Evolutionary conservation across 2,888 invertebrate genomes (phyloP), one percentile per base, ranked within the genome.

Genomic region (Norana najaformis): DNA sequence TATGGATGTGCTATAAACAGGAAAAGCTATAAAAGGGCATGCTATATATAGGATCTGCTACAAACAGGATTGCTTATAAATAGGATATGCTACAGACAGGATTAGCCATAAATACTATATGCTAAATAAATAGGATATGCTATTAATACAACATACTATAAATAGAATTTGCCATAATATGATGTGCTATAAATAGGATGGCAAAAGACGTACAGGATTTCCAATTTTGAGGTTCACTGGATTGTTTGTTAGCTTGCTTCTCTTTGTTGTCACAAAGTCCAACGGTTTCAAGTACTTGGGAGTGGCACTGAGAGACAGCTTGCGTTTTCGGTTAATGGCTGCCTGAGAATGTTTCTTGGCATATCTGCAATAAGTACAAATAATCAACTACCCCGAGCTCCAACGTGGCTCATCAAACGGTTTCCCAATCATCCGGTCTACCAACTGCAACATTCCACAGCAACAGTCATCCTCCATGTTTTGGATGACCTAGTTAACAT

Each of bases 311-410:
- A 97, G 97, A 94, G 97, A 97, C 94, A 97, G 96, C 96, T 97
- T 97, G 94, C 97, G 96, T 95, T 98, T 97, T 83, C 97, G 96
- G 95, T 97, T 98, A 37, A 97, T 96, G 83, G 97, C 96, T 91
- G 96, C 96, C 96, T 97, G 94, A 16, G 93, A 94, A 92, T 93
- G 94, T 89, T 93, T 94, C 92, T 94, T 94, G 0, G 93, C 93
- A 69, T 93, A 93, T 82, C 85, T 85, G 34, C 35, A 6, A 37
- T 18, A 16, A 85, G 23, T 20, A 85, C 1, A 85, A 36, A 85
- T 8, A 36, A 34, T 1, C 23, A 1, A 6, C 23, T 1, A 23
- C 6, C 23, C 2, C n/a, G n/a, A 6, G 8, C 47, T 23, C 47
- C 23, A 47, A 47, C 47, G 2, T 47, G 20, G 23, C 47, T 47